Evolutionary conservation across 2,113 vertebrate species (phyloP), one percentile per base, ranked within the genome.

Genomic region (Cyprinus carpio): DNA sequence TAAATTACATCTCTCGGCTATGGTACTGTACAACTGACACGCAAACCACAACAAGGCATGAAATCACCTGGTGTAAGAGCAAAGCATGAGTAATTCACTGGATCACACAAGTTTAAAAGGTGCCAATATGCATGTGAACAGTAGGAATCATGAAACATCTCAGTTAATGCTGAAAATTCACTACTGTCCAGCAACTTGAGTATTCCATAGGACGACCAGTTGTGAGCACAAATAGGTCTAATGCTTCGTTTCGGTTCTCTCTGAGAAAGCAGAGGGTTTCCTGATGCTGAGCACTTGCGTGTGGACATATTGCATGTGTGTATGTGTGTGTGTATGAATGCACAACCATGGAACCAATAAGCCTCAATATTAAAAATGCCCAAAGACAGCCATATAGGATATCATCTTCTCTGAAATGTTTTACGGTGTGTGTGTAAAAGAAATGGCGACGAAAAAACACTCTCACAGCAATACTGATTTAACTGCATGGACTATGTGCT

Each of bases 401-500:
- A 49, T 75, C n/a, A 46, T 75, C 23, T 75, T n/a, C n/a, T 8
- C 6, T 54, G 75, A 76, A 76, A 76, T 76, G 18, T 56, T 6
- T 34, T 51, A 43, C 7, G 2, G 49, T 31, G 75, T 54, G 75
- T 54, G 29, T 84, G 56, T 60, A 37, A 49, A 60, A 20, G 49
- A 67, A 34, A 29, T 12, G 64, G 64, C 29, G 46, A 83, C 16
- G 54, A 80, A 34, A 31, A 65, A 76, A 56, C 46, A 69, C 29
- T 46, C 29, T 46, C 10, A 15, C 49, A 62, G 34, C 34, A 6
- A 83, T 76, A 83, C 54, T 82, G 80, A 82, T 58, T 82, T 56
- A 82, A 77, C 25, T 84, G 65, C 9, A 9, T 46, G 62, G 49
- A 75, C 75, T 67, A 18, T 25, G 58, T 43, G 43, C 76, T 67